Base-by-base conservation (phyloP, 2,888 invertebrate genomes). In the Apotomis capreana region DNA sequence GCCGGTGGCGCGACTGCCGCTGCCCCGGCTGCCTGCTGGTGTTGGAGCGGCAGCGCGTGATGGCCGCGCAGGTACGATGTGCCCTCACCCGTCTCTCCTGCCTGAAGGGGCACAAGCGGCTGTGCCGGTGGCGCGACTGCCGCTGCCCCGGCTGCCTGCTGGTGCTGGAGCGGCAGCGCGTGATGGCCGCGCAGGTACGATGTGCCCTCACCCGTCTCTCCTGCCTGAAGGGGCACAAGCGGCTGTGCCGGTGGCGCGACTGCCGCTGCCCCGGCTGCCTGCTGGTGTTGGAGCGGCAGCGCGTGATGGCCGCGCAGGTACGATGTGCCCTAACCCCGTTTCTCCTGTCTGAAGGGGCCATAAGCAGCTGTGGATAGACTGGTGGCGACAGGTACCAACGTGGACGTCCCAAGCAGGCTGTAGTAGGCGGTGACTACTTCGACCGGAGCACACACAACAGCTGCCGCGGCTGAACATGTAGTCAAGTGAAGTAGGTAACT, bases 51-150 rank as follows among this genome's bases (percentile, higher is more conserved):
- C n/a, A n/a, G n/a, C n/a, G n/a, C n/a, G n/a, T n/a, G n/a, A n/a
- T n/a, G n/a, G n/a, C n/a, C n/a, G n/a, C n/a, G n/a, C n/a, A n/a
- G n/a, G n/a, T n/a, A n/a, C n/a, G n/a, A n/a, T n/a, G n/a, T n/a
- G n/a, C n/a, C n/a, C n/a, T n/a, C n/a, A n/a, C n/a, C 97, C 84
- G 97, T 97, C 2, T 97, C 76, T 97, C 97, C 3, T 96, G 97
- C 80, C 91, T 97, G 77, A 97, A 97, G 83, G 97, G 97, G 0
- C 97, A 97, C 90, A 97, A 97, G 89, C 94, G 96, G 73, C 94
- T 96, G 76, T 97, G 97, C 81, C 95, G 97, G 8, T 97, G 97
- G 97, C 94, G 96, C 67, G 97, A 97, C 84, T 97, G 97, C 82
- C 94, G 95, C 65, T 97, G 97, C 83, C 95, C 97, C 36, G 97